phyloP scores from a whole-genome alignment of 1,140 invertebrate species.

The Drosophila rhopaloa region DNA sequence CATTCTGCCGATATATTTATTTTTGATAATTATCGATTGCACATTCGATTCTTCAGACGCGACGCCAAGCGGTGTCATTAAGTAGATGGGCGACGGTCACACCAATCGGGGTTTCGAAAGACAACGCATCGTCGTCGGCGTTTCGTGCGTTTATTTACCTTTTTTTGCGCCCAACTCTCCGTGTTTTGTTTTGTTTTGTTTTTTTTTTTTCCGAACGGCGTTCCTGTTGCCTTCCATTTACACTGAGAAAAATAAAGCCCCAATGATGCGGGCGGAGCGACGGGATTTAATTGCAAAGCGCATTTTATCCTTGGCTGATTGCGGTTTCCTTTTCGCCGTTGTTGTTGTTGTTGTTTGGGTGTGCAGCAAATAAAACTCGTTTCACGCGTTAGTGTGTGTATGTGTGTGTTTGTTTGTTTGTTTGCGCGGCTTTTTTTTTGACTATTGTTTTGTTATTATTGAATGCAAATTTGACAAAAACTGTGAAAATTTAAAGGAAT shows the following conservation, averaged over 20 bases:
- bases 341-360: conserved; percentile 23
- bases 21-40: too few relatives aligned
- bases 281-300: conserved; percentile 12
- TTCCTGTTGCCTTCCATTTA: neutral
- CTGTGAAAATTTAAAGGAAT: conserved; percentile 9
- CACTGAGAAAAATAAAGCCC: neutral
- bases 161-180: conserved; percentile 4
- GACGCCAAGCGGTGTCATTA: too few relatives aligned
- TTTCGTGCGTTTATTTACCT: conserved; percentile 14
- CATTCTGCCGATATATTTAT: too few relatives aligned
- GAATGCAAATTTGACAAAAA: conserved; percentile 22
- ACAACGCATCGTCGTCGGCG: neutral
- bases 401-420: conserved; percentile 40
- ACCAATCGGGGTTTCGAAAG: too few relatives aligned
- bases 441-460: conserved; percentile 18
- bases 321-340: conserved; percentile 35
- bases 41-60: too few relatives aligned
- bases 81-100: too few relatives aligned
- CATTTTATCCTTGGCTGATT: conserved; percentile 37
- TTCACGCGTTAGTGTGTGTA: conserved; percentile 19
- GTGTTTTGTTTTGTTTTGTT: conserved; percentile 3
- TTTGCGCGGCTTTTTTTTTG: conserved; percentile 51
- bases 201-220: neutral
- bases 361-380: conserved; percentile 48
- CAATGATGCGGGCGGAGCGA: conserved; percentile 15